Conservation (phyloP, 2,888 invertebrate species). For the Didymodactylos carnosus region DNA sequence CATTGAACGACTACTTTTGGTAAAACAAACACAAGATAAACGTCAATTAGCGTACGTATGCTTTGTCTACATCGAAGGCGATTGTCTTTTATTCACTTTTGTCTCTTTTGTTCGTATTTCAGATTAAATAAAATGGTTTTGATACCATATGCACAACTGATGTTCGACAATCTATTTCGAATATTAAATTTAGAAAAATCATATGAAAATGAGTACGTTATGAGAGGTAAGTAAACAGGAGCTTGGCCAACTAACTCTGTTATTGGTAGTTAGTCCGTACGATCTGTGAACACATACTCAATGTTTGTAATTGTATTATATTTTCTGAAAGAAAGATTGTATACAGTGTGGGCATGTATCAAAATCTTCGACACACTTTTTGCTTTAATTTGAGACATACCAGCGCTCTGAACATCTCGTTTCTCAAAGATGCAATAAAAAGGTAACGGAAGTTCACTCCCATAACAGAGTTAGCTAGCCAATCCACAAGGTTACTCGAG, state of each 20-base stretch:
- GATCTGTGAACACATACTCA: too few species aligned
- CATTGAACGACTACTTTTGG: conserved; percentile 47
- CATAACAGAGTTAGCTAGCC: too few species aligned
- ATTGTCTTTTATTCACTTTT: not conserved
- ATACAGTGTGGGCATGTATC: too few species aligned
- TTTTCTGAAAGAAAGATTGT: too few species aligned
- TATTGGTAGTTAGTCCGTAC: too few species aligned
- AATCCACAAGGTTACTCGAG: conserved; percentile 12
- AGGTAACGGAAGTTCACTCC: too few species aligned
- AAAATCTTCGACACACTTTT: not conserved
- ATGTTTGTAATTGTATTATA: too few species aligned
- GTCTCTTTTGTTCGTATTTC: conserved; percentile 6
- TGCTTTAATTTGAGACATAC: not conserved
- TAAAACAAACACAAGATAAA: not conserved
- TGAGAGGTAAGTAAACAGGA: conserved; percentile 52
- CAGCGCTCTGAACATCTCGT: too few species aligned
- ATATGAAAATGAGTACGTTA: conserved; percentile 83
- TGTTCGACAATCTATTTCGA: conserved; percentile 56
- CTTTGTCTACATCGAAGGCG: not conserved
- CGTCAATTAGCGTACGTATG: not conserved
- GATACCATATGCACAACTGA: conserved; percentile 33
- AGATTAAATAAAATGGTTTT: conserved; percentile 25
- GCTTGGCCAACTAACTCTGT: conserved; percentile 7
- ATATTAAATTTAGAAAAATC: conserved; percentile 51
- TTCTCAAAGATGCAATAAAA: too few species aligned